Conservation (phyloP, 1,140 invertebrate genomes). For the Lanistes nyassanus region DNA sequence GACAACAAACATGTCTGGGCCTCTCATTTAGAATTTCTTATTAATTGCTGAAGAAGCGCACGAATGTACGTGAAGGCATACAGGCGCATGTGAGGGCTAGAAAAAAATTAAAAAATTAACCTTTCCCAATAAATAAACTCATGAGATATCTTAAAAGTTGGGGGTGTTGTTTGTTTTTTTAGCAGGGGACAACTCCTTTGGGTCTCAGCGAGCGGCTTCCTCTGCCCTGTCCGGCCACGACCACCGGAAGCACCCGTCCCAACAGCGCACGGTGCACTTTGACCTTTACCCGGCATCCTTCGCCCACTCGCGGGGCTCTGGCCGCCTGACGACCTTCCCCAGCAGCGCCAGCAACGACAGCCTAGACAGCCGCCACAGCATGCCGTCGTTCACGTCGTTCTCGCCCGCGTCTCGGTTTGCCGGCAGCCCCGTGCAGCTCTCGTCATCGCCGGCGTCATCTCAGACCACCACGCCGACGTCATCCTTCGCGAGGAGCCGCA, state of each 20-base stretch:
- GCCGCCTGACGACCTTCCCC: conserved; percentile 14
- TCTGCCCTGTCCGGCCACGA: neutral
- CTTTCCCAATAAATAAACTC: too few species aligned
- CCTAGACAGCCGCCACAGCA: conserved; percentile 8
- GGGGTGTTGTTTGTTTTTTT: neutral
- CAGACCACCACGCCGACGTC: neutral
- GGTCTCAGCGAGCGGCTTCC: conserved; percentile 20
- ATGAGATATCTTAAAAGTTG: too few species aligned
- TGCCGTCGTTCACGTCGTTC: conserved; percentile 17
- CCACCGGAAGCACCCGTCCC: neutral
- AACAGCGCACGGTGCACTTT: conserved; percentile 21
- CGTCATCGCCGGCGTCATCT: conserved; percentile 7
- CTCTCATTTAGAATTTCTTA: too few species aligned
- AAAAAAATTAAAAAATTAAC: too few species aligned
- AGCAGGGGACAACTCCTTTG: conserved; percentile 31
- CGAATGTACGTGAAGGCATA: too few species aligned
- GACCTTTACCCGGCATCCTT: conserved; percentile 31
- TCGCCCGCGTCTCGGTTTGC: conserved; percentile 10
- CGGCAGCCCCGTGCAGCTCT: neutral
- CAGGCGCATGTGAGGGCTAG: too few species aligned
- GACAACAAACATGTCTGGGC: too few species aligned
- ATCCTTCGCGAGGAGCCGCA: too few species aligned
- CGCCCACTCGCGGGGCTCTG: conserved; percentile 1
- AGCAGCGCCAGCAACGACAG: conserved; percentile 3
- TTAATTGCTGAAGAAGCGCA: too few species aligned